Conservation (phyloP, 2,888 invertebrate species). For the Boloria selene region DNA sequence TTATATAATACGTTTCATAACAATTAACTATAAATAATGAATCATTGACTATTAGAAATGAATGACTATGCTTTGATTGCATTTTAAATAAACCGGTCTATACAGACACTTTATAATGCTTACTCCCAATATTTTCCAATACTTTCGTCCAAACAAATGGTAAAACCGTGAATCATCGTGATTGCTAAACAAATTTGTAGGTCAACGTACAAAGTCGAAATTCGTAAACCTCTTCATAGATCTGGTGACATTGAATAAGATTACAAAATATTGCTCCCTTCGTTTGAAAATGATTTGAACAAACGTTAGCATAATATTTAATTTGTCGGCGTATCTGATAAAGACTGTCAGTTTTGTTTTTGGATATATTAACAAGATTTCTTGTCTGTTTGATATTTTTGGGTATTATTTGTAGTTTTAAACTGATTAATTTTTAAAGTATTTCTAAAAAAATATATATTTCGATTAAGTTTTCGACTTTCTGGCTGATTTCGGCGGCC, state of each 20-base stretch:
- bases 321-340: not conserved
- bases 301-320: not conserved
- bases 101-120: conserved; percentile 8
- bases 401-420: too few relatives aligned
- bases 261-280: conserved; percentile 5
- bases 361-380: too few relatives aligned
- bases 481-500: too few relatives aligned
- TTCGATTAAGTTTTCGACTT: too few relatives aligned
- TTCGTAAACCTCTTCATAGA: conserved; percentile 28
- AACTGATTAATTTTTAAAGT: too few relatives aligned
- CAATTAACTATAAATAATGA: conserved; percentile 13
- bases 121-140: conserved; percentile 12
- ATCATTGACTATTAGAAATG: not conserved
- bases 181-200: conserved; percentile 54
- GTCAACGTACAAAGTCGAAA: conserved; percentile 50
- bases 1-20: conserved; percentile 16
- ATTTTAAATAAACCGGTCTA: conserved; percentile 9
- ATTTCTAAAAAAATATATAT: too few relatives aligned
- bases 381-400: too few relatives aligned
- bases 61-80: conserved; percentile 6
- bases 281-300: not conserved
- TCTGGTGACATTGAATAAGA: conserved; percentile 27
- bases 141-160: conserved; percentile 18
- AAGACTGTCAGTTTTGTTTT: too few relatives aligned
- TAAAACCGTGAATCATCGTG: conserved; percentile 33